A percentile compares a stretch with the other conserved stretches of the same genome.
phyloP scores from a whole-genome alignment of 2,113 vertebrate genomes.

The Orycteropus afer region DNA sequence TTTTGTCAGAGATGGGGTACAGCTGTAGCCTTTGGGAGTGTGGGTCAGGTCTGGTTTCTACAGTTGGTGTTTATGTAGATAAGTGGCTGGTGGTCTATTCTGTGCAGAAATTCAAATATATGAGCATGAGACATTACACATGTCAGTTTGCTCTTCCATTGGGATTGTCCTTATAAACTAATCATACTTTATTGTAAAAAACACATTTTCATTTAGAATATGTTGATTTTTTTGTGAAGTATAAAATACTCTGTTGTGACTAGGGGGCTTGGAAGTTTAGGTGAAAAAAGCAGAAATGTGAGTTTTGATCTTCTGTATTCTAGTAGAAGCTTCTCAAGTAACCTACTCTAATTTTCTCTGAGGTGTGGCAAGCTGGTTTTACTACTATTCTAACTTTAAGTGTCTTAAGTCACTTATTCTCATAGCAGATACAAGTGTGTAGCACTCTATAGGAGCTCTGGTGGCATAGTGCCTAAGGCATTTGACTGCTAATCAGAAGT shows the following conservation, averaged over 20 bases:
- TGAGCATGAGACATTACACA: background rate
- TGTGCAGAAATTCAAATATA: background rate
- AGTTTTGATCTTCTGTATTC: slow-evolving; percentile 30
- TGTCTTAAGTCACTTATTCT: background rate
- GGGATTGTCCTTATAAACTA: background rate
- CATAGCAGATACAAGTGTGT: background rate
- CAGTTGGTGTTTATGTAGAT: background rate
- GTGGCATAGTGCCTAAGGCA: no score
- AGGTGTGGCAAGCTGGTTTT: background rate
- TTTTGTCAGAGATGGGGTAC: background rate
- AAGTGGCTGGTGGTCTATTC: background rate
- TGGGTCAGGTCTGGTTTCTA: background rate
- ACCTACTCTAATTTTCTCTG: background rate
- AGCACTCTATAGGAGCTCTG: no score
- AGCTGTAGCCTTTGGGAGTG: background rate
- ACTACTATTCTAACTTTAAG: background rate
- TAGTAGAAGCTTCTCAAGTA: background rate
- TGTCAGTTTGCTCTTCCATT: background rate
- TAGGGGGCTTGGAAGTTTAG: background rate
- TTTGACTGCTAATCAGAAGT: no score
- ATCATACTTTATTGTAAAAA: slow-evolving; percentile 31
- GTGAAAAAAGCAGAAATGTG: background rate
- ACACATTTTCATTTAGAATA: background rate
- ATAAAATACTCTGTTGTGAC: background rate
- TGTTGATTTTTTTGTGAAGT: slow-evolving; percentile 20